Evolutionary conservation across 1,140 invertebrate genomes (phyloP).

Genomic region (Pentalonia nigronervosa): DNA sequence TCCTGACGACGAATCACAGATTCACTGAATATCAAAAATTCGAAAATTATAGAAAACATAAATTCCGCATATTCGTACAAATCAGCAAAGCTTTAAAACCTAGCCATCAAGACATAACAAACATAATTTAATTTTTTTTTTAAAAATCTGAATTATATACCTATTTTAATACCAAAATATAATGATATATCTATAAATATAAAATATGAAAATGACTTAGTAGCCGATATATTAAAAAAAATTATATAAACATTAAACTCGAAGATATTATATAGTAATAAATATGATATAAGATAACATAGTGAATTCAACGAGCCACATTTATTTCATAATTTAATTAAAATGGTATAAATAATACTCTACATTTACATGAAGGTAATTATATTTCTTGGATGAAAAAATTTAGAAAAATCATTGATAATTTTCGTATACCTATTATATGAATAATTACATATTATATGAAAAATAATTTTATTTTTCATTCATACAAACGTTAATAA

Average conservation of each 20-base stretch:
- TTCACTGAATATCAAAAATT: neutral
- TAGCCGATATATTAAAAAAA: neutral
- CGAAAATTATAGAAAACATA: neutral
- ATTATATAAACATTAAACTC: neutral
- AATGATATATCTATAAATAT: neutral
- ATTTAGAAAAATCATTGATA: neutral
- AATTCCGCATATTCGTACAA: neutral
- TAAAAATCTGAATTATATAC: neutral
- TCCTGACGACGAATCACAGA: neutral
- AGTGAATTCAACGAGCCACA: neutral
- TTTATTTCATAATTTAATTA: neutral
- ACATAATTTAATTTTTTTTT: neutral
- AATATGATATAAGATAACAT: neutral
- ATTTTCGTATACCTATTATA: neutral
- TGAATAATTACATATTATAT: neutral
- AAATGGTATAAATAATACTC: neutral
- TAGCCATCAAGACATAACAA: neutral
- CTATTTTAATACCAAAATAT: neutral
- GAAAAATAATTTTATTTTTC: neutral
- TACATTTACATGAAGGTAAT: neutral
- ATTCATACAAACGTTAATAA: neutral
- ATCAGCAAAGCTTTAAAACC: neutral
- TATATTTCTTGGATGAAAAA: neutral
- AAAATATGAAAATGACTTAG: neutral
- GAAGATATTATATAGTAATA: neutral